Base-by-base conservation (phyloP, 2,113 vertebrate genomes). In the Dolichotis patagonum region DNA sequence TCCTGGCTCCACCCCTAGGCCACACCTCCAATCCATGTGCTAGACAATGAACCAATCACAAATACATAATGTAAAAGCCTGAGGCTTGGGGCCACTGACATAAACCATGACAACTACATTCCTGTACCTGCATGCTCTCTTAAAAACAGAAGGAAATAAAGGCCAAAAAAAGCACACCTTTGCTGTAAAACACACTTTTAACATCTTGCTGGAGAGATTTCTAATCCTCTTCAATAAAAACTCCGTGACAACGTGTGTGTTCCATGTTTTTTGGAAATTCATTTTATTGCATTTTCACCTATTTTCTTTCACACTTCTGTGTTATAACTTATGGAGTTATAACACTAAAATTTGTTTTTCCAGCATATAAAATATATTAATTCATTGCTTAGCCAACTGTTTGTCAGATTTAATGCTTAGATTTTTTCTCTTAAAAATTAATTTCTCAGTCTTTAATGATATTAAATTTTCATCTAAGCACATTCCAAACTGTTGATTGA, bases 371-470 rank as follows among this genome's bases (percentile, higher is more conserved):
- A 75, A 28, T 1, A 82, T 75, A 83, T 58, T 22, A 71, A 38
- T 54, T 58, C 10, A 52, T 13, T 86, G 12, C 11, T 22, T 65
- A 77, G 43, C 19, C n/a, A n/a, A n/a, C n/a, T 92, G 7, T 75
- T 92, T 91, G 14, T 41, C 28, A 83, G 26, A n/a, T 84, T 84
- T 46, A 71, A 67, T 65, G 62, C 14, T 95, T 91, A 94, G 30
- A n/a, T 52, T 75, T 52, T 92, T 87, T 24, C 11, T 86, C 46
- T 85, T 85, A 82, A 71, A 20, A 22, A 52, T 52, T 38, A 83
- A 20, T 52, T 80, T 54, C 52, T 85, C 10, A 67, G 14, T 60
- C 75, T 75, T 85, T 69, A 52, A 52, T 49, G 46, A 54, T 85
- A 71, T 69, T 54, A 41, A 16, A 80, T 83, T 88, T 88, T 73